Conservation (phyloP, 2,888 invertebrate genomes). For the Iphiclides podalirius region DNA sequence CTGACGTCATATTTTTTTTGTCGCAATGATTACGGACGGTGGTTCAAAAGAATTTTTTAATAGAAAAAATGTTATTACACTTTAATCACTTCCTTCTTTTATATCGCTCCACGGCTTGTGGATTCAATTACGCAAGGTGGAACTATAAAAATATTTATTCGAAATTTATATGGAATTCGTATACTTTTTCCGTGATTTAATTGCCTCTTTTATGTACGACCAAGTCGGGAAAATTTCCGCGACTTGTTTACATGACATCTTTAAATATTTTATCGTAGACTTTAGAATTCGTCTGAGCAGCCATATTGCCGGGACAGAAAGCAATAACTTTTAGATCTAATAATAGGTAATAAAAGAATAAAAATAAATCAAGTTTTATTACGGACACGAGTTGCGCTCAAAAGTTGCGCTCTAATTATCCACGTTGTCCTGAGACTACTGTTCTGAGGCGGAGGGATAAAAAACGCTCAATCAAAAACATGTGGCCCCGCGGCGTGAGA, state of each 20-base stretch:
- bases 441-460: conserved; percentile 53
- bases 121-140: conserved; percentile 56
- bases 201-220: background rate
- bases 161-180: conserved; percentile 26
- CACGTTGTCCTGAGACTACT: conserved; percentile 51
- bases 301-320: background rate
- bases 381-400: conserved; percentile 60
- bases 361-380: conserved; percentile 68
- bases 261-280: too few species aligned
- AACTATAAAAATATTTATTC: conserved; percentile 45
- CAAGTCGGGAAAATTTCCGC: too few species aligned
- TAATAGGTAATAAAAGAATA: conserved; percentile 42
- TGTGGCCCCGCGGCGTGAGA: conserved; percentile 71
- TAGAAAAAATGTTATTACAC: conserved; percentile 65
- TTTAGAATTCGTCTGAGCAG: too few species aligned
- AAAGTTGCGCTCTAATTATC: conserved; percentile 67
- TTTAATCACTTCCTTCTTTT: conserved; percentile 74
- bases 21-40: conserved; percentile 66
- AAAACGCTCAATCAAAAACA: conserved; percentile 69
- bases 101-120: conserved; percentile 41
- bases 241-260: too few species aligned
- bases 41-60: conserved; percentile 66
- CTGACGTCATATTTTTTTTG: conserved; percentile 72
- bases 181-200: background rate
- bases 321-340: conserved; percentile 22